phyloP scores from a whole-genome alignment of 2,113 vertebrate genomes.

The Alligator sinensis region DNA sequence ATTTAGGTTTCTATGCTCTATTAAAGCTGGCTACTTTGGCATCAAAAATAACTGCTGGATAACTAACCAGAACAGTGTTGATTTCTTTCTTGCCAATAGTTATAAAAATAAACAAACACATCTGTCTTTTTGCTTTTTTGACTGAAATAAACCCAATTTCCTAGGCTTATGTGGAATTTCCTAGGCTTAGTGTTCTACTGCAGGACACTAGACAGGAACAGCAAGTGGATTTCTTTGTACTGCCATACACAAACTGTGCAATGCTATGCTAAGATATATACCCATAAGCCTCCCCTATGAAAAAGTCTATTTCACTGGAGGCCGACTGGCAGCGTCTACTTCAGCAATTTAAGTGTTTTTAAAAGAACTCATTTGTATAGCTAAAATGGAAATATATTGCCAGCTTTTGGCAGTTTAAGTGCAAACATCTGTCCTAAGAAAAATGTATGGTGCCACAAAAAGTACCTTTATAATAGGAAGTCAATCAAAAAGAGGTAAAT shows the following conservation, averaged over 20 bases:
- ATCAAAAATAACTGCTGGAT: not conserved
- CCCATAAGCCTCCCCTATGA: constrained; percentile 53
- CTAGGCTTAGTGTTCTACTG: constrained; percentile 41
- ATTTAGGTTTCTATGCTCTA: not conserved
- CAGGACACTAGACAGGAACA: constrained; percentile 44
- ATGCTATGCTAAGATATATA: constrained; percentile 38
- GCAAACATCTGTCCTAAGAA: constrained; percentile 67
- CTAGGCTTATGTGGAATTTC: constrained; percentile 62
- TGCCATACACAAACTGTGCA: not conserved
- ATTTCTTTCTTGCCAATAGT: constrained; percentile 12
- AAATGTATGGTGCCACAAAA: constrained; percentile 49
- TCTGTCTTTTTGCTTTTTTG: constrained; percentile 31
- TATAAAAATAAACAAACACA: constrained; percentile 10
- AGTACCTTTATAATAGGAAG: constrained; percentile 52
- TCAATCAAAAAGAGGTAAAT: constrained; percentile 70
- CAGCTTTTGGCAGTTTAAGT: constrained; percentile 70
- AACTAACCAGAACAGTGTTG: not conserved
- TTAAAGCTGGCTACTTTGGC: not conserved
- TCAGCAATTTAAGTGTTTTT: constrained; percentile 58
- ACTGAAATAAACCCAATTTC: constrained; percentile 52
- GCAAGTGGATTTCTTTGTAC: constrained; percentile 21
- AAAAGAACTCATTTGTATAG: constrained; percentile 54
- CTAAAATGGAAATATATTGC: constrained; percentile 64
- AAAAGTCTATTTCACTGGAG: constrained; percentile 59
- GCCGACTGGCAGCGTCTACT: constrained; percentile 60